Percentiles rank a stretch among this genome's conserved stretches.
These are phyloP conservation scores for Calephelis virginiensis DNA, from an alignment of 1,140 invertebrate genomes.

Conservation along the genomic window DNA sequence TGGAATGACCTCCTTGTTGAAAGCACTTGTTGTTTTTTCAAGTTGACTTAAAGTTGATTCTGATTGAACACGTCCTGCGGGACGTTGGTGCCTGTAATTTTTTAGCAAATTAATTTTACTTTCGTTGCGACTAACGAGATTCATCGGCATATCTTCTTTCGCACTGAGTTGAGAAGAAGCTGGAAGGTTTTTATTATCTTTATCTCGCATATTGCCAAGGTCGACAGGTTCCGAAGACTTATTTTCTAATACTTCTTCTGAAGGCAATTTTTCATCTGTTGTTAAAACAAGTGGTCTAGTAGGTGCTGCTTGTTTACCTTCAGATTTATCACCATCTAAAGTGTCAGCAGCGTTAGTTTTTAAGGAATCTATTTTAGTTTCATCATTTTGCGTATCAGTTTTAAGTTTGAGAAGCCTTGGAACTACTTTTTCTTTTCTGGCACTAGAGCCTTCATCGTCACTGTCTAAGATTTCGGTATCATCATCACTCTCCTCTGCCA, in stretches of 20 bases:
- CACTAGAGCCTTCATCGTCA: constrained; percentile 51
- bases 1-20: constrained; percentile 68
- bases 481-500: constrained; percentile 38
- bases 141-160: constrained; percentile 33
- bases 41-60: constrained; percentile 70
- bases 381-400: constrained; percentile 25
- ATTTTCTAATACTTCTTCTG: constrained; percentile 62
- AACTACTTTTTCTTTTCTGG: constrained; percentile 13
- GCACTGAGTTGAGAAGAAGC: constrained; percentile 26
- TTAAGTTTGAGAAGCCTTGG: constrained; percentile 2
- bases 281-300: constrained; percentile 54
- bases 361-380: constrained; percentile 27
- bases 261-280: constrained; percentile 68
- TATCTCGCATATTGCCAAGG: constrained; percentile 11
- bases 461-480: constrained; percentile 68
- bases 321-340: constrained; percentile 19
- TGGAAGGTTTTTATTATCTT: constrained; percentile 18
- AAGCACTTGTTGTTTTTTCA: constrained; percentile 64
- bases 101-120: constrained; percentile 73
- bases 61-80: constrained; percentile 41
- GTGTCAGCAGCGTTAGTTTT: constrained; percentile 27
- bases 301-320: constrained; percentile 22
- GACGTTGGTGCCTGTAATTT: constrained; percentile 74
- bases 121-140: constrained; percentile 42
- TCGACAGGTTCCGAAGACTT: constrained; percentile 35